Evolutionary conservation across 2,113 vertebrate genomes (phyloP).

Genomic region (Hemiscyllium ocellatum): DNA sequence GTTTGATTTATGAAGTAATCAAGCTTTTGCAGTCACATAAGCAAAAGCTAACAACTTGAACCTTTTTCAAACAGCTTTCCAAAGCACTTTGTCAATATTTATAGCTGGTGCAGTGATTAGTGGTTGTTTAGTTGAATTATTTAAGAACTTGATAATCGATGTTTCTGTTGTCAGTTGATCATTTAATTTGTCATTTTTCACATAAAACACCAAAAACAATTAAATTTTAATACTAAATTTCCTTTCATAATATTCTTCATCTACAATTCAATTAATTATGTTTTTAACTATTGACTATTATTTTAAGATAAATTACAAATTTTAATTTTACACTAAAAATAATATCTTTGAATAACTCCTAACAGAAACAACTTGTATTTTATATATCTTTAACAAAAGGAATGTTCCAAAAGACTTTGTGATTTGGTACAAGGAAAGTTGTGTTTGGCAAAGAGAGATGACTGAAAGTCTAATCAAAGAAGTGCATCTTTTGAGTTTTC

Average conservation of each 20-base stretch:
- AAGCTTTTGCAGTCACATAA: slow-evolving; percentile 9
- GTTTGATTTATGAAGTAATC: slow-evolving; percentile 35
- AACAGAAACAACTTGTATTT: neutral
- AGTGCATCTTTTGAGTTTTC: neutral
- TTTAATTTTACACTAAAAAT: neutral
- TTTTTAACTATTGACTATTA: slow-evolving; percentile 4
- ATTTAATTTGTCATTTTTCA: slow-evolving; percentile 28
- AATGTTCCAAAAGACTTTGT: slow-evolving; percentile 1
- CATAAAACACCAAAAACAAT: slow-evolving; percentile 23
- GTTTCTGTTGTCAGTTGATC: slow-evolving; percentile 29
- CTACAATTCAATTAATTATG: slow-evolving; percentile 13
- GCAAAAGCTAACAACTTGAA: slow-evolving; percentile 29
- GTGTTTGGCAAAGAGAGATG: neutral
- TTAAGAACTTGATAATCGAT: slow-evolving; percentile 28
- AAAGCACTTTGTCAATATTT: slow-evolving; percentile 37
- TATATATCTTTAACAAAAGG: neutral
- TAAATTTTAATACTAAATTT: neutral
- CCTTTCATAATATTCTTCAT: neutral
- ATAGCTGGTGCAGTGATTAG: slow-evolving; percentile 35
- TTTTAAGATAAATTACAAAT: neutral
- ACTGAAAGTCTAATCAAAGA: neutral
- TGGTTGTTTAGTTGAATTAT: slow-evolving; percentile 32
- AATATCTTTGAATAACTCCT: neutral
- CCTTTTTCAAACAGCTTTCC: slow-evolving; percentile 36
- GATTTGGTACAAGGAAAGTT: neutral